Evolutionary conservation across 2,888 invertebrate genomes (phyloP).

Genomic region (Proisotoma minuta): DNA sequence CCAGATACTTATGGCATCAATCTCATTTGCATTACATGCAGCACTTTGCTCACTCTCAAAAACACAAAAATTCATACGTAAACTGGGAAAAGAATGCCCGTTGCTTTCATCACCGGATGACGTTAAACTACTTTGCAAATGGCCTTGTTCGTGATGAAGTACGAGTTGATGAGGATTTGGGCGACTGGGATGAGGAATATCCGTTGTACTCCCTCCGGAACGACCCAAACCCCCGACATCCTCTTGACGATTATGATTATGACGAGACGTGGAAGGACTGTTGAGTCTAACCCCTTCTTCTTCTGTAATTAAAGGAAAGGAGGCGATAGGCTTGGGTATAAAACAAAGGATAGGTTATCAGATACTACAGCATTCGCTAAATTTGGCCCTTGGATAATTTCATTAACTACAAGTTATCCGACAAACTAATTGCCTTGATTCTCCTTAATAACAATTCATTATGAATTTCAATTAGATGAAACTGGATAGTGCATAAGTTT

Average conservation of each 20-base stretch:
- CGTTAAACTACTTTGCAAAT: neutral
- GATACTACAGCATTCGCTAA: too few relatives aligned
- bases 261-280: neutral
- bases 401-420: neutral
- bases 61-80: conserved; percentile 8
- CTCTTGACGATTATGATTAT: neutral
- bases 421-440: neutral
- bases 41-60: too few relatives aligned
- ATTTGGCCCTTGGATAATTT: neutral
- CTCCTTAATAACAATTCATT: neutral
- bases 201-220: neutral
- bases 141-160: neutral
- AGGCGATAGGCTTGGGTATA: too few relatives aligned
- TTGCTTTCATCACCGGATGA: conserved; percentile 4
- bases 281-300: neutral
- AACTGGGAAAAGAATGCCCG: neutral
- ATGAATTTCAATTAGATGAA: neutral
- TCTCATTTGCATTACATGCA: too few relatives aligned
- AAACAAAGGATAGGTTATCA: too few relatives aligned
- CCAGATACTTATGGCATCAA: too few relatives aligned
- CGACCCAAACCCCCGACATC: neutral
- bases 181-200: neutral
- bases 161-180: neutral
- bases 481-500: too few relatives aligned
- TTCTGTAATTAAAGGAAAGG: neutral